Base-by-base conservation (phyloP, 2,113 vertebrate genomes). In the Emydocephalus ijimae region DNA sequence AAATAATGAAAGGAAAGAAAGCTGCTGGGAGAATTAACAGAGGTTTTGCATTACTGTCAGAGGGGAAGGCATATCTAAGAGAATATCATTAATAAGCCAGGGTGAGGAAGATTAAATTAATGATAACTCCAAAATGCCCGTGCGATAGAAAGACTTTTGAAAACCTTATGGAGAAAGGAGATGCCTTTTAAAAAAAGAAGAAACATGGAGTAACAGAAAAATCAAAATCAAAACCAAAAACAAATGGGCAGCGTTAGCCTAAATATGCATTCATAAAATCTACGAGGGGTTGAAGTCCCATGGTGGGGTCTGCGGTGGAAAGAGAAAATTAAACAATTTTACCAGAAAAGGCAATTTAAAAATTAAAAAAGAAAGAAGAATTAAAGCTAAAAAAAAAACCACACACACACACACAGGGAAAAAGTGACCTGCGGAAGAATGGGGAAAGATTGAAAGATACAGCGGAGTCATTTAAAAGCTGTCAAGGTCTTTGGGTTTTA, bases 101-200 rank as follows among this genome's bases (percentile, higher is more conserved):
- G 74, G 74, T 87, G 12, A 23, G 59, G 94, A 43, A 87, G 69
- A 59, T 91, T 12, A 91, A 92, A 93, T 93, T 59, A 87, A 61
- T 55, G 85, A 87, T 39, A 88, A 39, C 0, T 26, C 85, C 54
- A 20, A n/a, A 3, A 26, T 1, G 0, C 2, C 26, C 29, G n/a
- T 1, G 23, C 59, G 48, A 24, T 85, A 90, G 57, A 48, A 15
- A 0, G 0, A 23, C 5, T 59, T 50, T 89, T 81, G 14, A 3
- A 3, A 0, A 29, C 52, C 64, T 69, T 59, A 69, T 88, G 91
- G 14, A 24, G 61, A 86, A 57, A 39, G 10, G 56, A 86, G 0
- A 1, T 0, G 48, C 1, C 0, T 59, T 59, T 59, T 59, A 14
- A 64, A 61, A 59, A 64, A 64, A 3, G 90, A 88, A 23, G 54